Base-by-base conservation (phyloP, 2,797 vertebrate species). In the Halcyon leucocephala region DNA sequence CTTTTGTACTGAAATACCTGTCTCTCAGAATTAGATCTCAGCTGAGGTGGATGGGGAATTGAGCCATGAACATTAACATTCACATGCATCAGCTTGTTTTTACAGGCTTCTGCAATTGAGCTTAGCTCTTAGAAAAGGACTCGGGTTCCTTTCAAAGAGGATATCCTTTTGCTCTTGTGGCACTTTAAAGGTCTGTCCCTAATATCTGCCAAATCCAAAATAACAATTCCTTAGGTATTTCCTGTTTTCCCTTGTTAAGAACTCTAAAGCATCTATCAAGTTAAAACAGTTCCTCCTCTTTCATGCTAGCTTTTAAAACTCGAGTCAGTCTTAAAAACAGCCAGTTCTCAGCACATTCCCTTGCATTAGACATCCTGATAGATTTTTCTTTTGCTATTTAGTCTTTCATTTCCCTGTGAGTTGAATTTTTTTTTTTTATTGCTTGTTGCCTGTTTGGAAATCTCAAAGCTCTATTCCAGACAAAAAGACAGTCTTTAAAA, bases 181-280 rank as follows among this genome's bases (percentile, higher is more conserved):
- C 72, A 46, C 62, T 91, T 93, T 72, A 94, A 88, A 96, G 82
- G 58, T 95, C 89, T 90, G 62, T 86, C 91, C 77, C 51, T 72
- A 41, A 73, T 72, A 86, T 91, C 66, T 94, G 80, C 93, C 89
- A 91, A 96, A 96, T 64, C n/a, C 18, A 90, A 93, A 96, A 93
- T 77, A 96, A 73, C 80, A 95, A 60, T 88, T 95, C 77, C 88
- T 84, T 62, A 93, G 89, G 51, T 95, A 93, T 96, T 97, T 96
- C 96, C 93, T 96, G 90, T 96, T 96, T 95, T 95, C 81, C 79
- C 1, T 2, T 93, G 60, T 71, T 95, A 74, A 76, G 80, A 86
- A 39, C 70, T 81, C 79, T 72, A 66, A 66, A 84, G 31, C 42
- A 66, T 81, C 89, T 90, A 55, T 89, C 89, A 91, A 16, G n/a